Conservation (phyloP, 2,797 vertebrate species). For the Lagorchestes hirsutus region DNA sequence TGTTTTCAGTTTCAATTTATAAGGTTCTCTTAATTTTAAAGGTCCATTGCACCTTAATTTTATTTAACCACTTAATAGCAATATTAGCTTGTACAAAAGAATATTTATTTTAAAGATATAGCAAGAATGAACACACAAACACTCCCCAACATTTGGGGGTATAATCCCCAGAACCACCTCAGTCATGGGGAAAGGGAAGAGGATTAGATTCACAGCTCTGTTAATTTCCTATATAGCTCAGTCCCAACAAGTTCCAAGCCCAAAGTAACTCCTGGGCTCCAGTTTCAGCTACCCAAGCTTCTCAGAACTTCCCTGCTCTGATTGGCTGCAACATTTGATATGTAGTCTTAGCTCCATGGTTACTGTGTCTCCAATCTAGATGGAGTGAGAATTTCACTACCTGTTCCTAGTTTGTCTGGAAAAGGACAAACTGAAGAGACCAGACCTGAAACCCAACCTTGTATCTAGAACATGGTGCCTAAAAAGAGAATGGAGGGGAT, state of each 20-base stretch:
- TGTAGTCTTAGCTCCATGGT: not conserved
- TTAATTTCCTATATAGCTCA: not conserved
- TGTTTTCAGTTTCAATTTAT: not conserved
- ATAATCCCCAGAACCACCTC: not conserved
- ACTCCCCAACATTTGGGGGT: not conserved
- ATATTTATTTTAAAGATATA: not conserved
- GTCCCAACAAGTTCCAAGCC: not conserved
- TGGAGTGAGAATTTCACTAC: not conserved
- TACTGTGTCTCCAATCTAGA: not conserved
- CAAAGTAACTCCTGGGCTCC: not conserved
- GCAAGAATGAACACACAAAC: not conserved
- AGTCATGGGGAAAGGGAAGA: not conserved
- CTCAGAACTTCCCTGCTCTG: not conserved
- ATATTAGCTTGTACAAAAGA: not conserved
- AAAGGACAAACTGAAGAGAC: not conserved
- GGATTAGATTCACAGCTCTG: not conserved
- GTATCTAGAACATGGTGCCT: not conserved
- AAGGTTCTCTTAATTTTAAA: not conserved
- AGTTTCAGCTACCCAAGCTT: not conserved
- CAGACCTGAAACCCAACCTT: not conserved
- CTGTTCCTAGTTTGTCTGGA: not conserved
- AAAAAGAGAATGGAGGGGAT: not conserved
- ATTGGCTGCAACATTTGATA: not conserved
- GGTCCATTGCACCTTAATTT: not conserved
- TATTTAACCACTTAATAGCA: not conserved